Percentiles rank a stretch among this genome's conserved stretches.
phyloP scores from a whole-genome alignment of 2,113 vertebrate genomes.

The Myiopsitta monachus region DNA sequence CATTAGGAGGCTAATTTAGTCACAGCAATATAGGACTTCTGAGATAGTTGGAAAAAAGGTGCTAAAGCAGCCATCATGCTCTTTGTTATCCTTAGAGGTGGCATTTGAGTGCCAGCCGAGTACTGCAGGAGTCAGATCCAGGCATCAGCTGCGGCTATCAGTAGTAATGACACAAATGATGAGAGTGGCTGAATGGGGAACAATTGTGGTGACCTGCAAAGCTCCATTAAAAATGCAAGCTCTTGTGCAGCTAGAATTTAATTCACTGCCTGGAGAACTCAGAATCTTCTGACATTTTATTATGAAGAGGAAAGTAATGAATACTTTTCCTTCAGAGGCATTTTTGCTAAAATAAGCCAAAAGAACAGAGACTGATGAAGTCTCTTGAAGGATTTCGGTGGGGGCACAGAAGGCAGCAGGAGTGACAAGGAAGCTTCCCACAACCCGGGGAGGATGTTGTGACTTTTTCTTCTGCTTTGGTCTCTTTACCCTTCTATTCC shows the following conservation, averaged over 20 bases:
- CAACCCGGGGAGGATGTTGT: background rate
- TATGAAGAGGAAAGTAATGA: background rate
- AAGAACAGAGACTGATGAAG: background rate
- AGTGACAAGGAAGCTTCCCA: background rate
- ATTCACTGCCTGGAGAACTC: background rate
- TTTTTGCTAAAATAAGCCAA: background rate
- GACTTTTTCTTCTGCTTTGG: background rate
- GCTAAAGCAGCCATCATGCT: background rate
- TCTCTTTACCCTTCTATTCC: background rate
- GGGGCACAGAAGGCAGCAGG: background rate
- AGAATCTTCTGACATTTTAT: background rate
- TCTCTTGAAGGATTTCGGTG: background rate
- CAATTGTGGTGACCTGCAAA: constrained; percentile 57
- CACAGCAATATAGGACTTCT: background rate
- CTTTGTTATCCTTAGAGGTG: background rate
- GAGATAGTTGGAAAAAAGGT: constrained; percentile 11
- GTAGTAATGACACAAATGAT: constrained; percentile 18
- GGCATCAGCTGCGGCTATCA: constrained; percentile 24
- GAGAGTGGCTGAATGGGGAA: constrained; percentile 33
- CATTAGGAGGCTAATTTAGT: background rate
- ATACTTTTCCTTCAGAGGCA: background rate
- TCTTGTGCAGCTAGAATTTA: background rate
- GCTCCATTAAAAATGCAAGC: constrained; percentile 4
- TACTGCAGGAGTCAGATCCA: background rate
- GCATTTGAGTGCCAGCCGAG: constrained; percentile 33